Evolutionary conservation across 1,140 invertebrate genomes (phyloP).

Genomic region (Ridgeia piscesae): DNA sequence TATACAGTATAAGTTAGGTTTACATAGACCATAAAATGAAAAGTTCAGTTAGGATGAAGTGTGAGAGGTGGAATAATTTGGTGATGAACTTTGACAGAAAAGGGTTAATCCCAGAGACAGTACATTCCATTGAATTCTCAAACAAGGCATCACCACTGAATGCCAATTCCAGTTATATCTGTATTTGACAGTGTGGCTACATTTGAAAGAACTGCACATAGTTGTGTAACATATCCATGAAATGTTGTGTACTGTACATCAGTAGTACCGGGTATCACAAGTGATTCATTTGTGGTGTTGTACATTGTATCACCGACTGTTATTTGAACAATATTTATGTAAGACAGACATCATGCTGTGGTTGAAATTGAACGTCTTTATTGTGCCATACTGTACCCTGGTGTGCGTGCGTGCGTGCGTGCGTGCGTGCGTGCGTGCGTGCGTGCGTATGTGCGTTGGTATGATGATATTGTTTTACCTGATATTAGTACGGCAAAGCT

Average conservation of each 20-base stretch:
- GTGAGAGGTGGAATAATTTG: not conserved
- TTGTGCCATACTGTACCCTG: not conserved
- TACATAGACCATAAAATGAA: not conserved
- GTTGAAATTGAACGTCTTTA: not conserved
- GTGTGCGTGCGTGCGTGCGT: too few relatives aligned
- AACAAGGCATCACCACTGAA: not conserved
- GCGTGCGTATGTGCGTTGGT: too few relatives aligned
- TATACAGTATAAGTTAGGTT: too few relatives aligned
- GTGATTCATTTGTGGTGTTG: not conserved
- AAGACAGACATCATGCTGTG: not conserved
- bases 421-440: too few relatives aligned
- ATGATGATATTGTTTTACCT: too few relatives aligned
- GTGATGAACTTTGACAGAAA: not conserved
- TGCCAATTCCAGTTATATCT: not conserved
- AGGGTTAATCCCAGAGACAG: not conserved
- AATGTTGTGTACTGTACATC: not conserved
- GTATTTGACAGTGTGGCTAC: not conserved
- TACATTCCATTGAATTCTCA: not conserved
- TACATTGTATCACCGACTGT: not conserved
- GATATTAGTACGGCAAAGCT: too few relatives aligned
- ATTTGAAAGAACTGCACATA: not conserved
- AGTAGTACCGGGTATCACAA: too few relatives aligned
- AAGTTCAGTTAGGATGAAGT: not conserved
- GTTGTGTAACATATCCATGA: not conserved
- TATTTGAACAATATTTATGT: not conserved